Evolutionary conservation across 1,140 invertebrate species (phyloP).

Genomic region (Hermatobates lingyangjiaoensis): DNA sequence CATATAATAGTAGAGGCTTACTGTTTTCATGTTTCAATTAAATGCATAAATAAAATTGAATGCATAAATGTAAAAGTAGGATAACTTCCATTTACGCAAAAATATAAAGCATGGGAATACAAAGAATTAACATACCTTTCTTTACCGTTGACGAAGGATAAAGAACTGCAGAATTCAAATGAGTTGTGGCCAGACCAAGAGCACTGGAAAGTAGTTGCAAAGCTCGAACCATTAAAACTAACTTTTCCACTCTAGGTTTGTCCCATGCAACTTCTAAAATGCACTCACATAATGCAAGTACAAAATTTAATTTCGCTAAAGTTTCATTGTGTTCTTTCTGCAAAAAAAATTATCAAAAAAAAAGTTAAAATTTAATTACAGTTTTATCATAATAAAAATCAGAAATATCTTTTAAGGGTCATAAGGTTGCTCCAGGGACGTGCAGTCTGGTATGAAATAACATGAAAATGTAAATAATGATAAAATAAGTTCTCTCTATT

Average conservation of each 20-base stretch:
- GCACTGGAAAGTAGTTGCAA: slow-evolving; percentile 84
- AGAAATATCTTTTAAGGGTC: not conserved
- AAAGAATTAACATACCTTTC: slow-evolving; percentile 37
- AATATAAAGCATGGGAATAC: no score
- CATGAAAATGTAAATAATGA: no score
- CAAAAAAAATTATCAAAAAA: slow-evolving; percentile 11
- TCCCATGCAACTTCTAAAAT: slow-evolving; percentile 68
- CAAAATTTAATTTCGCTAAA: slow-evolving; percentile 77
- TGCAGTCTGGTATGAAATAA: no score
- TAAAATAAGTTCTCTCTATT: no score
- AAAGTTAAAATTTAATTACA: no score
- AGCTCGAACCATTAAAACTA: slow-evolving; percentile 76
- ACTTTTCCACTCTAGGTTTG: slow-evolving; percentile 54
- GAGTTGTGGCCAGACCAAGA: slow-evolving; percentile 70
- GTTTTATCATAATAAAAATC: not conserved
- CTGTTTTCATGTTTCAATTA: no score
- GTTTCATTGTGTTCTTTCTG: slow-evolving; percentile 83
- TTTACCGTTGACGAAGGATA: slow-evolving; percentile 81
- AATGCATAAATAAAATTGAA: no score
- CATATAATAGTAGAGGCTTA: no score
- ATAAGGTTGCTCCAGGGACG: slow-evolving; percentile 21
- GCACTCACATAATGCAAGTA: slow-evolving; percentile 74
- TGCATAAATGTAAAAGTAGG: no score
- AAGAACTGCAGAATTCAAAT: slow-evolving; percentile 61
- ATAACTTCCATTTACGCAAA: no score